Evolutionary conservation across 2,888 invertebrate genomes (phyloP).

Genomic region (Zele albiditarsus): DNA sequence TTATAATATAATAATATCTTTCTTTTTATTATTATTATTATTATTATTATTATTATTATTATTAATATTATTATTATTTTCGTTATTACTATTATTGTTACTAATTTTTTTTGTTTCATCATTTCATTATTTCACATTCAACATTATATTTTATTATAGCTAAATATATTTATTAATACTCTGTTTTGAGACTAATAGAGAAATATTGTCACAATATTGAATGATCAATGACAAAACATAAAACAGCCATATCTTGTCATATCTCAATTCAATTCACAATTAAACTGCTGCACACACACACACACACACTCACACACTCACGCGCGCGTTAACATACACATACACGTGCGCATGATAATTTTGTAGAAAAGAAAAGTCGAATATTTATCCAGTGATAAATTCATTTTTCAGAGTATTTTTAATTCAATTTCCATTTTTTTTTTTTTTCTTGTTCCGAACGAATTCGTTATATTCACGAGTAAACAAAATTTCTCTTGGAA

Average conservation of each 20-base stretch:
- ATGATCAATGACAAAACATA: constrained; percentile 11
- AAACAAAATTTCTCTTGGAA: neutral
- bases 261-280: neutral
- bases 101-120: constrained; percentile 44
- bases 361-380: neutral
- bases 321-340: neutral
- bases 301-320: neutral
- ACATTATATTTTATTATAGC: constrained; percentile 44
- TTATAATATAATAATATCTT: constrained; percentile 57
- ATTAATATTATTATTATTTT: constrained; percentile 32
- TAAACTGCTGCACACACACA: neutral
- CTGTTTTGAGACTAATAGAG: constrained; percentile 61
- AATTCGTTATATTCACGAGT: neutral
- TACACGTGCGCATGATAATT: neutral
- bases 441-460: neutral
- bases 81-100: constrained; percentile 55
- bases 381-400: neutral
- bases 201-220: constrained; percentile 63
- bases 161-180: constrained; percentile 66
- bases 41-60: constrained; percentile 49
- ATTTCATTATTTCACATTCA: constrained; percentile 48
- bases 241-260: constrained; percentile 6
- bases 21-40: constrained; percentile 43
- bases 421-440: neutral
- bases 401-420: neutral